Evolutionary conservation across 2,888 invertebrate species (phyloP).

Genomic region (Rapana venosa): DNA sequence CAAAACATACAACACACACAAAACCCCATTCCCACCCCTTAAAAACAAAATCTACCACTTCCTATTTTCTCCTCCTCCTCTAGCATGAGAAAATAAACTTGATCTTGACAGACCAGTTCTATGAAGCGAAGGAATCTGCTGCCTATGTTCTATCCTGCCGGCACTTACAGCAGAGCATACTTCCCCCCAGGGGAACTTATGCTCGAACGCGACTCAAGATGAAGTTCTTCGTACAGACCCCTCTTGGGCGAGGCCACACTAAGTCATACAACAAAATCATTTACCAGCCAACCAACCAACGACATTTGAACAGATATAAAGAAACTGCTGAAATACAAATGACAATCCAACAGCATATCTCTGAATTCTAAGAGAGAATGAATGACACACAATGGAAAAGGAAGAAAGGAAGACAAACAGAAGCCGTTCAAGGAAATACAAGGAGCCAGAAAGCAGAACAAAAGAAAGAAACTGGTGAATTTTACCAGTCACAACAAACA

Average conservation of each 20-base stretch:
- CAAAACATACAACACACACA: too few relatives aligned
- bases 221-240: slow-evolving; percentile 16
- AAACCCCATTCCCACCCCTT: background rate
- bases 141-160: too few relatives aligned
- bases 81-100: background rate
- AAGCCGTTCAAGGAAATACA: too few relatives aligned
- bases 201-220: background rate
- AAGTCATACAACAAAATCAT: background rate
- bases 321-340: background rate
- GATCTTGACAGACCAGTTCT: background rate
- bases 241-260: background rate
- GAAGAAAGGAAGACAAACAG: background rate
- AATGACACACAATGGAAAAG: background rate
- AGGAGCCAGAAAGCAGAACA: too few relatives aligned
- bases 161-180: background rate
- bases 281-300: background rate
- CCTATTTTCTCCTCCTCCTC: background rate
- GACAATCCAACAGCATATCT: background rate
- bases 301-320: background rate
- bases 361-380: background rate
- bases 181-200: background rate
- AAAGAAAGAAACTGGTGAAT: background rate
- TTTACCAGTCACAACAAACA: too few relatives aligned
- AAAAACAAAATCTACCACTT: background rate
- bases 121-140: background rate